These are phyloP conservation scores for Nettapus auritus DNA, from an alignment of 2,113 vertebrate species.

Conservation along the genomic window DNA sequence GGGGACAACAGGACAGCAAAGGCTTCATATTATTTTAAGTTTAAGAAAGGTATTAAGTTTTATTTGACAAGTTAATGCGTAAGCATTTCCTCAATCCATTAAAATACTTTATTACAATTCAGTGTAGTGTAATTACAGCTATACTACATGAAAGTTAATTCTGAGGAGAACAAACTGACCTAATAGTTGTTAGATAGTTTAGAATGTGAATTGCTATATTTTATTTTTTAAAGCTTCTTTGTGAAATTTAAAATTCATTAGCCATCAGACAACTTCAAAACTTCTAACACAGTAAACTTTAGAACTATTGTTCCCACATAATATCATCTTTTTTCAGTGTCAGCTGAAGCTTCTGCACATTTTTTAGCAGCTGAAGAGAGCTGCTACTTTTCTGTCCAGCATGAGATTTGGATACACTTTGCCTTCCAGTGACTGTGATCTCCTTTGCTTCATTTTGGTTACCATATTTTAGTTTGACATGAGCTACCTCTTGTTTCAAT, in stretches of 20 bases:
- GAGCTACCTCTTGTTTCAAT: conserved; percentile 47
- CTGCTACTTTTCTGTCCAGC: conserved; percentile 63
- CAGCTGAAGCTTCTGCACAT: conserved; percentile 82
- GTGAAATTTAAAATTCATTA: background rate
- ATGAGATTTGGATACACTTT: conserved; percentile 31
- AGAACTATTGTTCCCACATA: conserved; percentile 82
- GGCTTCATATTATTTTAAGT: background rate
- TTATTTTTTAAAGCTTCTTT: background rate
- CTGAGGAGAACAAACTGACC: conserved; percentile 4
- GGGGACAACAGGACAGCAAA: background rate
- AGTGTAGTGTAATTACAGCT: background rate
- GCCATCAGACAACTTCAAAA: background rate
- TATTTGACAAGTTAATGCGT: conserved; percentile 8
- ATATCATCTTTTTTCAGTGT: conserved; percentile 82
- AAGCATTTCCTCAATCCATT: background rate
- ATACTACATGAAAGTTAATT: background rate
- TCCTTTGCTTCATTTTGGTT: conserved; percentile 57
- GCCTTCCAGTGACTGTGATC: conserved; percentile 54
- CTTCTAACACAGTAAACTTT: background rate
- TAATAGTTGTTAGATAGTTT: background rate
- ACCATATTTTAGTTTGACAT: conserved; percentile 15
- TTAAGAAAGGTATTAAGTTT: background rate
- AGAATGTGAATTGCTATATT: background rate
- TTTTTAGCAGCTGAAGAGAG: conserved; percentile 79
- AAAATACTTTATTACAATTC: background rate